Evolutionary conservation across 2,888 invertebrate species (phyloP).

Genomic region (Watsonalla binaria): DNA sequence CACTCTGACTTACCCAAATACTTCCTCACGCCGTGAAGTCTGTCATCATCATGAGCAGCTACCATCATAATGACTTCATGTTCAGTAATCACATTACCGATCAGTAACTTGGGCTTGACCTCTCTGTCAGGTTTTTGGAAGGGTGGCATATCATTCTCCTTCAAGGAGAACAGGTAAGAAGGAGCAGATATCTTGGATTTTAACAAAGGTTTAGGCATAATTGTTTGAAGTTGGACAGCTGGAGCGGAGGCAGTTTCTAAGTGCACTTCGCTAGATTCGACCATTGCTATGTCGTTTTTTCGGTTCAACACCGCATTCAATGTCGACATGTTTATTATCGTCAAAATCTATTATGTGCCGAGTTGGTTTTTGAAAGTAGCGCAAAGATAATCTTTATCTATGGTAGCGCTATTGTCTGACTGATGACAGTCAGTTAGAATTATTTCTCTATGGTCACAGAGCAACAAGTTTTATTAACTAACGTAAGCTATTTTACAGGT

Average conservation of each 20-base stretch:
- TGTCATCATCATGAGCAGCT: slow-evolving; percentile 35
- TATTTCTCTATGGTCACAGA: too few species aligned
- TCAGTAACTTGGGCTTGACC: slow-evolving; percentile 36
- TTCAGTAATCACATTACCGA: slow-evolving; percentile 45
- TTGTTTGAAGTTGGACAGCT: slow-evolving; percentile 10
- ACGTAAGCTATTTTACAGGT: too few species aligned
- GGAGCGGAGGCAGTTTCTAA: slow-evolving; percentile 42
- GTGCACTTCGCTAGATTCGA: background rate
- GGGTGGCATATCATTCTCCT: slow-evolving; percentile 55
- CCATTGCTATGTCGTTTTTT: background rate
- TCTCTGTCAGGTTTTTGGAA: slow-evolving; percentile 41
- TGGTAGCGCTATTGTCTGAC: too few species aligned
- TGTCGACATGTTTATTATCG: background rate
- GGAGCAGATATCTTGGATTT: slow-evolving; percentile 58
- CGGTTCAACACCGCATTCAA: slow-evolving; percentile 13
- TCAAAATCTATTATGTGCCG: too few species aligned
- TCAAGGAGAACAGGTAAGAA: slow-evolving; percentile 54
- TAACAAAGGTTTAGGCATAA: slow-evolving; percentile 1
- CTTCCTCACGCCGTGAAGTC: slow-evolving; percentile 29
- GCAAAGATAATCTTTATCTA: too few species aligned
- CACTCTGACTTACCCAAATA: slow-evolving; percentile 36
- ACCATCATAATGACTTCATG: slow-evolving; percentile 51
- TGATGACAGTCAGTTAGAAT: too few species aligned
- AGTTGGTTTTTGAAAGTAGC: too few species aligned
- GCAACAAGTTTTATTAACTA: too few species aligned